phyloP scores from a whole-genome alignment of 2,888 invertebrate species.

The Eilema depressum region DNA sequence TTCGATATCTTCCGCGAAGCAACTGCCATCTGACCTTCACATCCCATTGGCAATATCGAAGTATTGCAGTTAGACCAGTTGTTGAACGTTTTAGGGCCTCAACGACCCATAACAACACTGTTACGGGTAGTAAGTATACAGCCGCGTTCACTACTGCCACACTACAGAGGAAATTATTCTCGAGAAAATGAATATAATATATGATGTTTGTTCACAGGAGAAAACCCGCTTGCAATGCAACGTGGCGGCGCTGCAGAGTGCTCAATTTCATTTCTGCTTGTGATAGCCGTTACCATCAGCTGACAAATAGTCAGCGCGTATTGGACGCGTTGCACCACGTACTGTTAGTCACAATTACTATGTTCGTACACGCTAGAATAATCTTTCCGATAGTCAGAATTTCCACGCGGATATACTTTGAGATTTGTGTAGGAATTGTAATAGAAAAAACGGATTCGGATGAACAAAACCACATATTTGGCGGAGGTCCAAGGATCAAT shows the following conservation, averaged over 20 bases:
- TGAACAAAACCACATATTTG: too few species aligned
- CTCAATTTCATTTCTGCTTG: conserved; percentile 69
- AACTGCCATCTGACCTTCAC: too few species aligned
- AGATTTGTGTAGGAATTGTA: neutral
- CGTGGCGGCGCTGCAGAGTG: conserved; percentile 71
- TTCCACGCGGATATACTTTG: conserved; percentile 27
- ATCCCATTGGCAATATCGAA: too few species aligned
- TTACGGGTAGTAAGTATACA: too few species aligned
- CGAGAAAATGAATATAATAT: too few species aligned
- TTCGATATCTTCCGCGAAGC: too few species aligned
- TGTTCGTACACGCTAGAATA: conserved; percentile 56
- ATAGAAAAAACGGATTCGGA: neutral
- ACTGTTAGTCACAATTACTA: conserved; percentile 50
- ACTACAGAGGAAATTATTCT: too few species aligned
- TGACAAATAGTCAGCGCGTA: conserved; percentile 79
- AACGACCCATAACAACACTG: too few species aligned
- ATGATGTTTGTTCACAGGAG: conserved; percentile 69
- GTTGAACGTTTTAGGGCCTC: too few species aligned
- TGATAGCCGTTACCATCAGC: conserved; percentile 67
- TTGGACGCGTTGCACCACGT: conserved; percentile 66
- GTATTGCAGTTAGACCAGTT: too few species aligned
- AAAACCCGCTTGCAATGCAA: conserved; percentile 85
- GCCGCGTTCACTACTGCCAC: too few species aligned
- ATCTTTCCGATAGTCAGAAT: conserved; percentile 40
- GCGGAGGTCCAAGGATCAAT: too few species aligned